Conservation (phyloP, 1,140 invertebrate genomes). For the Lamellibrachia luymesi region DNA sequence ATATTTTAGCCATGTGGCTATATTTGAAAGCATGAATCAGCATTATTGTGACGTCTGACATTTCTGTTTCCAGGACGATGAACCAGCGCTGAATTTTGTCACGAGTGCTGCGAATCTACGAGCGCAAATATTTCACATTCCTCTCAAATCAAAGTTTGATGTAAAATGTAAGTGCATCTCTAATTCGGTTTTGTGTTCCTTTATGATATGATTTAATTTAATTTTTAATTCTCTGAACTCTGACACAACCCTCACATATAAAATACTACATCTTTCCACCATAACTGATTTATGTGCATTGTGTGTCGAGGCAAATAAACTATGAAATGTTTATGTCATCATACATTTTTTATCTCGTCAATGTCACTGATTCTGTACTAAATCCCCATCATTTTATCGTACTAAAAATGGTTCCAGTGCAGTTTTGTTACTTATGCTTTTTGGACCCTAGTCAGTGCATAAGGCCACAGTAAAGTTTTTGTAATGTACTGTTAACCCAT, state of each 20-base stretch:
- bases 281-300: background rate
- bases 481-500: background rate
- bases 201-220: background rate
- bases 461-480: background rate
- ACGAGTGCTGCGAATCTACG: conserved; percentile 91
- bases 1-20: too few species aligned
- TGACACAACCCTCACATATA: background rate
- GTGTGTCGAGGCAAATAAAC: background rate
- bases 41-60: background rate
- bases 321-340: background rate
- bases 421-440: too few species aligned
- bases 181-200: conserved; percentile 14
- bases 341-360: background rate
- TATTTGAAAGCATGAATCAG: too few species aligned
- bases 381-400: background rate
- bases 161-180: conserved; percentile 80
- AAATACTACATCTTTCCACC: background rate
- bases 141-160: conserved; percentile 84
- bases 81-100: conserved; percentile 92
- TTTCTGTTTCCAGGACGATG: conserved; percentile 71
- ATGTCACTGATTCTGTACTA: background rate
- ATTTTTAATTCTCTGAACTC: conserved; percentile 11
- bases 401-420: background rate
- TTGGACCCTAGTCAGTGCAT: background rate
- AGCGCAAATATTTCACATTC: conserved; percentile 87